Conservation (phyloP, 2,888 invertebrate genomes). For the Nemurella pictetii region DNA sequence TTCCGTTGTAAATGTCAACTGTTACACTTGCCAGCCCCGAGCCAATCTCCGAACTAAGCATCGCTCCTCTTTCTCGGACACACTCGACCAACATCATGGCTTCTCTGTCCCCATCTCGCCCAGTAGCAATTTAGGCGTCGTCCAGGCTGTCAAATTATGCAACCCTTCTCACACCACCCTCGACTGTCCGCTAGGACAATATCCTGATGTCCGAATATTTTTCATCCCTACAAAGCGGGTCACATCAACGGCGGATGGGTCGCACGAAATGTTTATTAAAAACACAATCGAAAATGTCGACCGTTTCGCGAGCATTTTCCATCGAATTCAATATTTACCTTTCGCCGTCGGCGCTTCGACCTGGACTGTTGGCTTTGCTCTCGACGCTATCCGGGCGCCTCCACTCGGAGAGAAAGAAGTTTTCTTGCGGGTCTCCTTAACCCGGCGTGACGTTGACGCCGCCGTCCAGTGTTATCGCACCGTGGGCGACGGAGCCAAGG, state of each 20-base stretch:
- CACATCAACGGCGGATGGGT: background rate
- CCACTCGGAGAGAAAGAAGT: background rate
- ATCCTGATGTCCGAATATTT: background rate
- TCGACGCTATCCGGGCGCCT: background rate
- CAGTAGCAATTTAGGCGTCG: background rate
- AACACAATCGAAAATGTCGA: background rate
- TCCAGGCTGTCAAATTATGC: conserved; percentile 7
- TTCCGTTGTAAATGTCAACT: conserved; percentile 24
- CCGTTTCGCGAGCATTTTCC: no score
- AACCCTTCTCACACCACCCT: background rate
- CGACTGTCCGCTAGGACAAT: background rate
- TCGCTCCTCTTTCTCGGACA: background rate
- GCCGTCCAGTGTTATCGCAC: background rate
- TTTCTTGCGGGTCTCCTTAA: background rate
- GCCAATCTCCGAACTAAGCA: background rate
- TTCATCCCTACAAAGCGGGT: background rate
- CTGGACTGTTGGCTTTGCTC: background rate
- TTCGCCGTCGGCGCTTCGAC: background rate
- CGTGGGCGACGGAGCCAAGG: background rate
- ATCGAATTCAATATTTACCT: background rate
- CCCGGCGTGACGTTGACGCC: background rate
- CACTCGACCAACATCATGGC: background rate
- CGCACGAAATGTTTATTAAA: background rate
- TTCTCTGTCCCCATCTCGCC: background rate
- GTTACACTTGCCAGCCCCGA: background rate